Evolutionary conservation across 2,888 invertebrate species (phyloP).

Genomic region (Azorinus chamasolen): DNA sequence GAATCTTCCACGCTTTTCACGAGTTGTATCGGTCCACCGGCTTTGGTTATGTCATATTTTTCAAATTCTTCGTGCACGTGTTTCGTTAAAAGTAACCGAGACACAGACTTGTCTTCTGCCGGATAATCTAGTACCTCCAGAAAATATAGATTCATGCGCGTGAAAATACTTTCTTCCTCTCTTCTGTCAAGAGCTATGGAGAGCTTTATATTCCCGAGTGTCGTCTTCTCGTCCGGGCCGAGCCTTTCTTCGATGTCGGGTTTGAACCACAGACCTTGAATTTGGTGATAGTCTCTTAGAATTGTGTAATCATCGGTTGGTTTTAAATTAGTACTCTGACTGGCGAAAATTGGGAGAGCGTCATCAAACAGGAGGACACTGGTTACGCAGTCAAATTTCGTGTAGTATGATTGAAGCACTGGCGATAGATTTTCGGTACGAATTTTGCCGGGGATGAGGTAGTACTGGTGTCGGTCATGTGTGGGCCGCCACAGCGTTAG

Average conservation of each 20-base stretch:
- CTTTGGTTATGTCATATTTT: conserved; percentile 66
- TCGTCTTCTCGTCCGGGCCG: conserved; percentile 62
- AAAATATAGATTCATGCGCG: conserved; percentile 69
- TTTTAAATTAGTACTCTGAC: conserved; percentile 66
- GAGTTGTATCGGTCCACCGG: conserved; percentile 69
- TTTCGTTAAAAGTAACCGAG: conserved; percentile 66
- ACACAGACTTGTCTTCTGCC: conserved; percentile 72
- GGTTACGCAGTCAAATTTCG: conserved; percentile 73
- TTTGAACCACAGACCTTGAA: conserved; percentile 72
- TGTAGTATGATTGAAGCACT: conserved; percentile 69
- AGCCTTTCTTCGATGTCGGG: conserved; percentile 67
- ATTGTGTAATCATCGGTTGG: conserved; percentile 72
- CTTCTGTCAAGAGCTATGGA: conserved; percentile 57
- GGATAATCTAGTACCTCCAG: conserved; percentile 72
- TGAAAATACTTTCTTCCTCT: conserved; percentile 66
- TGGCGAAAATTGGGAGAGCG: conserved; percentile 68
- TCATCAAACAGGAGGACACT: conserved; percentile 70
- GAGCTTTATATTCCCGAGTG: conserved; percentile 69
- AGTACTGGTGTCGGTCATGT: conserved; percentile 58
- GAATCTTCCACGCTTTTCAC: conserved; percentile 45
- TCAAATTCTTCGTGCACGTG: conserved; percentile 61
- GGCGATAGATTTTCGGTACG: conserved; percentile 49
- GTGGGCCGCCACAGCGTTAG: conserved; percentile 70
- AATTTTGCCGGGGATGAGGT: conserved; percentile 65
- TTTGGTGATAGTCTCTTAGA: conserved; percentile 68